Evolutionary conservation across 2,888 invertebrate genomes (phyloP).

Genomic region (Ectobius pallidus): DNA sequence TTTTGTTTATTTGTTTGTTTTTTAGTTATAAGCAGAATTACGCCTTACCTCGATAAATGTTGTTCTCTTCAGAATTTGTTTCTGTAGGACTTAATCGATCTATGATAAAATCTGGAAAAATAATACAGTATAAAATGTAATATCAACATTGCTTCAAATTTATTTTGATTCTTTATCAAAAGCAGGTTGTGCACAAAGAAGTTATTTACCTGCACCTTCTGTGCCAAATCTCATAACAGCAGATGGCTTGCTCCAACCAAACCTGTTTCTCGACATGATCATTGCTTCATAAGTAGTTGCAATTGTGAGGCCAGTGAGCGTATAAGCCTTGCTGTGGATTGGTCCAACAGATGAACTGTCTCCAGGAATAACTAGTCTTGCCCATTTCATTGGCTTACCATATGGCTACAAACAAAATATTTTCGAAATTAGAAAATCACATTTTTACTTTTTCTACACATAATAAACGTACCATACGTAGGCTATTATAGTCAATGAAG

Average conservation of each 20-base stretch:
- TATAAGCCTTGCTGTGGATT: constrained; percentile 77
- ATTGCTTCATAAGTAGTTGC: constrained; percentile 79
- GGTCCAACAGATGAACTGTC: constrained; percentile 66
- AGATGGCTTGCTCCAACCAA: constrained; percentile 84
- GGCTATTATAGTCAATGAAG: too few relatives aligned
- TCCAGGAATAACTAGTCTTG: constrained; percentile 71
- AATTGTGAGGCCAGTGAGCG: constrained; percentile 73
- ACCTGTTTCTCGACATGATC: constrained; percentile 79
- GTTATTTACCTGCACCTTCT: constrained; percentile 67
- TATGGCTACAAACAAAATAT: neutral
- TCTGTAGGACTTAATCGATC: constrained; percentile 3
- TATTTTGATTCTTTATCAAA: neutral
- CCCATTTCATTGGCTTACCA: constrained; percentile 59
- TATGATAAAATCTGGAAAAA: constrained; percentile 10
- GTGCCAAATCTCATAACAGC: constrained; percentile 78
- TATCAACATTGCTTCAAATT: neutral
- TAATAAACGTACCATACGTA: too few relatives aligned
- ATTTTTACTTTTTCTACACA: too few relatives aligned
- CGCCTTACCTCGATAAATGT: neutral
- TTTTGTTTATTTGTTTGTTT: too few relatives aligned
- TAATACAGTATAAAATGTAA: neutral
- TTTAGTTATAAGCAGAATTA: too few relatives aligned
- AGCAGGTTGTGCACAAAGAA: neutral
- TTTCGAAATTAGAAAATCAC: neutral
- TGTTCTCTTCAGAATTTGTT: constrained; percentile 11